A percentile compares a stretch with the other conserved stretches of the same genome.
Conservation (phyloP, 2,797 vertebrate species). For the Bradypodion ventrale region DNA sequence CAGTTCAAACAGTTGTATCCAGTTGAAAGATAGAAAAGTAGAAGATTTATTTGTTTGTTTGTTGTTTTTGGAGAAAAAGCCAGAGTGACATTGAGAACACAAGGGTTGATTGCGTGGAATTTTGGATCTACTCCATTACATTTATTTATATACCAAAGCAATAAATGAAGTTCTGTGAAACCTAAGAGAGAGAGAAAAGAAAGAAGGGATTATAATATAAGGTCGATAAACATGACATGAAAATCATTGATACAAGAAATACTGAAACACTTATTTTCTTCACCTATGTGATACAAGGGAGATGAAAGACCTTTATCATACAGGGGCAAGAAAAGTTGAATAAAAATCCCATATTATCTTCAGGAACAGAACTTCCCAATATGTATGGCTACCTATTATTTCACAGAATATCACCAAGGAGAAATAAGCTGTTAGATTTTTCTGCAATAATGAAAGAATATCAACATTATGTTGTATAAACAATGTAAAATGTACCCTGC, state of each 20-base stretch:
- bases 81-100: background rate
- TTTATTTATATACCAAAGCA: constrained; percentile 3
- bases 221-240: background rate
- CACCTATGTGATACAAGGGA: background rate
- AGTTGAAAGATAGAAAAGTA: background rate
- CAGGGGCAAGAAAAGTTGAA: background rate
- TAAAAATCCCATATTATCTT: no score
- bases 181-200: background rate
- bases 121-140: background rate
- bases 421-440: background rate
- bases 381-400: background rate
- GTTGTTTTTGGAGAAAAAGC: background rate
- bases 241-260: background rate
- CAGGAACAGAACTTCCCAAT: background rate
- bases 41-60: no score
- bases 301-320: background rate
- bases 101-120: background rate
- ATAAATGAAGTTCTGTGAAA: background rate
- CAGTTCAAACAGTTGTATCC: background rate
- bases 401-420: background rate
- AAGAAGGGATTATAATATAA: background rate
- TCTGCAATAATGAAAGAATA: background rate
- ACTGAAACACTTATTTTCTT: background rate
- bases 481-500: background rate
- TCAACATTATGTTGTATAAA: background rate